Percentiles rank a stretch among this genome's conserved stretches.
Evolutionary conservation across 2,797 vertebrate genomes (phyloP).

Genomic region (Mormyrus hasselquistii): DNA sequence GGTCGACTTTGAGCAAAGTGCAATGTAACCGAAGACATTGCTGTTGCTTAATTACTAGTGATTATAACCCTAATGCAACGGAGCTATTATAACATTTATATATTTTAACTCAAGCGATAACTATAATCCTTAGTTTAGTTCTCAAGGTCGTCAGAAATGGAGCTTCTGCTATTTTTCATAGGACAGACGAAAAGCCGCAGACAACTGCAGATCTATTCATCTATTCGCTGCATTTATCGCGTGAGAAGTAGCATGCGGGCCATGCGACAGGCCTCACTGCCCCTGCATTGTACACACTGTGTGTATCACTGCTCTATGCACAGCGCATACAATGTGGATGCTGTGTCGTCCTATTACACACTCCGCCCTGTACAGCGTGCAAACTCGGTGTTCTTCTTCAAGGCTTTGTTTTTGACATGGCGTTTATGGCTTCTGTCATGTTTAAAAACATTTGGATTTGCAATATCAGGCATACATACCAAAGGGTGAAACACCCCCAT

Average conservation of each 20-base stretch:
- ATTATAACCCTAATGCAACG: background rate
- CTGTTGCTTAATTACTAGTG: background rate
- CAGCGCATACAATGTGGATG: constrained; percentile 98
- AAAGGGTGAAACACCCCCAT: background rate
- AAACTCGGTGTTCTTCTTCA: background rate
- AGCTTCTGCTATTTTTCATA: background rate
- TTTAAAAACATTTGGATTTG: background rate
- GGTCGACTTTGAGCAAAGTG: background rate
- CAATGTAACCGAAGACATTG: background rate
- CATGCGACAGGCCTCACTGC: constrained; percentile 57
- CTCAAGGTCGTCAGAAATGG: background rate
- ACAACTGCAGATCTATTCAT: background rate
- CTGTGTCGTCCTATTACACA: constrained; percentile 47
- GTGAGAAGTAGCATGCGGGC: background rate
- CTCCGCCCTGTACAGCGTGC: background rate
- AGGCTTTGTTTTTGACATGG: background rate
- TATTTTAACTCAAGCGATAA: too few relatives aligned
- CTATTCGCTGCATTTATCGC: background rate
- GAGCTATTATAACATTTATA: background rate
- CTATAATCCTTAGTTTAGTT: background rate
- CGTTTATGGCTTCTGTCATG: background rate
- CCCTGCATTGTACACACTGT: constrained; percentile 98
- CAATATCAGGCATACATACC: background rate
- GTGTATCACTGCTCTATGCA: constrained; percentile 69
- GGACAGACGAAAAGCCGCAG: background rate